Conservation (phyloP, 2,797 vertebrate genomes). For the Lepus oiostolus region DNA sequence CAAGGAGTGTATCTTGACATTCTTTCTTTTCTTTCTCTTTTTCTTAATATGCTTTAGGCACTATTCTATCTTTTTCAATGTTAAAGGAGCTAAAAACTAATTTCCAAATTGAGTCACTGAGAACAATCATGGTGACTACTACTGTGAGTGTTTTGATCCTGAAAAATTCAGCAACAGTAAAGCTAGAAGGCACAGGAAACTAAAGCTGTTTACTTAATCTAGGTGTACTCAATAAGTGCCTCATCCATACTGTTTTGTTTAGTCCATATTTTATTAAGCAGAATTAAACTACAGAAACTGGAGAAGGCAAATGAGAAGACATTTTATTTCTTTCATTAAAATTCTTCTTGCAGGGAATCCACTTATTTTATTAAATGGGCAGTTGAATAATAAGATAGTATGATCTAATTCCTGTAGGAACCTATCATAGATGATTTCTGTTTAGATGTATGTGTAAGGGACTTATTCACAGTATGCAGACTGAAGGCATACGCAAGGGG, state of each 20-base stretch:
- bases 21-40: too few species aligned
- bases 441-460: background rate
- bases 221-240: background rate
- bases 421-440: background rate
- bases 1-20: too few species aligned
- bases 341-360: background rate
- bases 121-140: background rate
- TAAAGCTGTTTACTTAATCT: background rate
- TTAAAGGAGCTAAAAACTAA: too few species aligned
- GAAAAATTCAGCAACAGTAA: background rate
- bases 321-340: background rate
- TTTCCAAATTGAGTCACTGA: too few species aligned
- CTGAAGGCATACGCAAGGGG: background rate
- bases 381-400: background rate
- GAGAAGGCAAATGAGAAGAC: background rate
- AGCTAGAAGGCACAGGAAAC: background rate
- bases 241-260: background rate
- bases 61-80: too few species aligned
- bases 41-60: too few species aligned
- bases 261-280: background rate
- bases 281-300: background rate
- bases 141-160: background rate
- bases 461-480: background rate
- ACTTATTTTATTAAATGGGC: background rate
- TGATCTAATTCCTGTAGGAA: background rate